Evolutionary conservation across 2,888 invertebrate species (phyloP).

Genomic region (Capitulum mitella): DNA sequence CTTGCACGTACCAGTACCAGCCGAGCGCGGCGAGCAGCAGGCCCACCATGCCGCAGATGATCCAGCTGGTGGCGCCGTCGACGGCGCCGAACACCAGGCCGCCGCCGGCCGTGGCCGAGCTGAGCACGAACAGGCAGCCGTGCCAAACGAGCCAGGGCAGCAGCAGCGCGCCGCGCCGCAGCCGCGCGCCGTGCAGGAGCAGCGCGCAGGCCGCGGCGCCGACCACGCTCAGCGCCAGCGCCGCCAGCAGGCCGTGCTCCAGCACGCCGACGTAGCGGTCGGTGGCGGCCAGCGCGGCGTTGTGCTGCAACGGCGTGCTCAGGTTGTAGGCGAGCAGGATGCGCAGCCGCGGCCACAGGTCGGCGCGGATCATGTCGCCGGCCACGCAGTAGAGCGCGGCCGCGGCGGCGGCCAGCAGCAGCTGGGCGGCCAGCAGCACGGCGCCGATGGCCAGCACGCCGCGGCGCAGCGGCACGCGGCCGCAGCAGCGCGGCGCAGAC

Average conservation of each 20-base stretch:
- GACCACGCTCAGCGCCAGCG: background rate
- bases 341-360: background rate
- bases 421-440: background rate
- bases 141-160: constrained; percentile 12
- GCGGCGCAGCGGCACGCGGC: background rate
- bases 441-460: constrained; percentile 1
- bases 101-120: background rate
- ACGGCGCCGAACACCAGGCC: background rate
- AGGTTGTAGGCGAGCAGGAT: background rate
- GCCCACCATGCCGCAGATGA: background rate
- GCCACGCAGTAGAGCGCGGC: background rate
- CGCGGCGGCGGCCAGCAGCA: background rate
- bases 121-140: constrained; percentile 2
- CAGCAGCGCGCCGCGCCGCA: background rate
- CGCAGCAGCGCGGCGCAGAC: background rate
- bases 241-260: constrained; percentile 11
- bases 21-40: background rate
- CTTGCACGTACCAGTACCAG: constrained; percentile 17
- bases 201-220: background rate
- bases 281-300: background rate
- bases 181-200: constrained; percentile 19
- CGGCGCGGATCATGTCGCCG: constrained; percentile 15
- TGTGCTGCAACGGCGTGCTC: background rate
- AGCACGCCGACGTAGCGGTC: background rate
- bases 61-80: background rate